Conservation (phyloP, 2,113 vertebrate species). For the Thermophis baileyi region DNA sequence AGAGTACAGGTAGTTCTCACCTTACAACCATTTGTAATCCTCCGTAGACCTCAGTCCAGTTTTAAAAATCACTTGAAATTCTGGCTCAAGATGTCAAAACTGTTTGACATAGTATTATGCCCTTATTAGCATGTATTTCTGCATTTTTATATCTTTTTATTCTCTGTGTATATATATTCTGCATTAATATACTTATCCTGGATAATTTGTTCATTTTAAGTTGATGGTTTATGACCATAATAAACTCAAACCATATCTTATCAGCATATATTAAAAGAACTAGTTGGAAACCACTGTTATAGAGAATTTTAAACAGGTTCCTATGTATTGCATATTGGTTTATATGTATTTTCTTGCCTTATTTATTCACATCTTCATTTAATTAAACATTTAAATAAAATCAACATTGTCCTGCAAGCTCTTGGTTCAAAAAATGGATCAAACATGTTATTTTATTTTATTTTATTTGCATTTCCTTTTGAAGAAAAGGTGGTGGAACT, state of each 20-base stretch:
- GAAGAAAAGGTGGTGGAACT: neutral
- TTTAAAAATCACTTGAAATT: neutral
- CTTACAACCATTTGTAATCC: neutral
- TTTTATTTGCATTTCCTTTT: neutral
- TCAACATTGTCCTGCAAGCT: neutral
- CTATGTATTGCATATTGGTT: neutral
- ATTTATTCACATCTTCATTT: neutral
- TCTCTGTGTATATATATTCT: neutral
- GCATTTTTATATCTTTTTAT: neutral
- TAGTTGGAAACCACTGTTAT: neutral
- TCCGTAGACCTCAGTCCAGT: neutral
- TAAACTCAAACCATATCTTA: neutral
- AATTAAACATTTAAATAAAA: neutral
- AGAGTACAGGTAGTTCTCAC: no score
- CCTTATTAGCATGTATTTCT: neutral
- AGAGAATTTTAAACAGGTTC: neutral
- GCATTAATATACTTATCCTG: neutral
- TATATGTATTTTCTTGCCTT: neutral
- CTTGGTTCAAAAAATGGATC: neutral
- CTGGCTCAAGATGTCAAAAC: neutral
- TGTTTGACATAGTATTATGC: no score
- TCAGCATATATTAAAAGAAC: neutral
- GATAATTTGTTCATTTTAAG: neutral
- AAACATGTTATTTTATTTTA: neutral
- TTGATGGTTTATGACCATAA: neutral